A percentile compares a stretch with the other conserved stretches of the same genome.
These are phyloP conservation scores for Cyanoliseus patagonus DNA, from an alignment of 2,113 vertebrate genomes.

Conservation along the genomic window DNA sequence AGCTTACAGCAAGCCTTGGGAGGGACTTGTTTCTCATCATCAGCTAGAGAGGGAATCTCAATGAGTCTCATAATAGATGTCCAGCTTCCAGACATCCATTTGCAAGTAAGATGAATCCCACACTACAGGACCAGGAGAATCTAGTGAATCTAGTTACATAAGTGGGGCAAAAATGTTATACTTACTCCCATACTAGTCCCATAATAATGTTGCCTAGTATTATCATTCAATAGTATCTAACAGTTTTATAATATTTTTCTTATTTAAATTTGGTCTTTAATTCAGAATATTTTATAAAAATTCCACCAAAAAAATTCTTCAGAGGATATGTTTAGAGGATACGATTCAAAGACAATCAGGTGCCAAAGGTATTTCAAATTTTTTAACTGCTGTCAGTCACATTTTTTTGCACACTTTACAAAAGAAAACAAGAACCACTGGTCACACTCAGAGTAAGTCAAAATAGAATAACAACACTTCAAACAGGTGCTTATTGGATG, in stretches of 20 bases:
- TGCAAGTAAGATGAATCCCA: background rate
- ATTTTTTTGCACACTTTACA: background rate
- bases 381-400: background rate
- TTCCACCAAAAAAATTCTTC: background rate
- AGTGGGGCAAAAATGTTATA: background rate
- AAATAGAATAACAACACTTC: background rate
- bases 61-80: background rate
- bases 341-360: background rate
- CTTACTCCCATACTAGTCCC: background rate
- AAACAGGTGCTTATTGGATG: background rate
- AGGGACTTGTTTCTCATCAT: background rate
- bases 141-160: background rate
- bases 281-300: background rate
- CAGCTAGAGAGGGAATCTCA: background rate
- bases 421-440: background rate
- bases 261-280: background rate
- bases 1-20: background rate
- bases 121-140: fast-evolving
- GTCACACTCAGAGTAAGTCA: background rate
- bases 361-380: background rate
- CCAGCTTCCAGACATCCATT: background rate
- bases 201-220: background rate
- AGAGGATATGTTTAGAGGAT: background rate
- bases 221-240: background rate
- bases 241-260: background rate